These are phyloP conservation scores for Micoletzkya japonica DNA, from an alignment of 2,888 invertebrate species.

Conservation along the genomic window DNA sequence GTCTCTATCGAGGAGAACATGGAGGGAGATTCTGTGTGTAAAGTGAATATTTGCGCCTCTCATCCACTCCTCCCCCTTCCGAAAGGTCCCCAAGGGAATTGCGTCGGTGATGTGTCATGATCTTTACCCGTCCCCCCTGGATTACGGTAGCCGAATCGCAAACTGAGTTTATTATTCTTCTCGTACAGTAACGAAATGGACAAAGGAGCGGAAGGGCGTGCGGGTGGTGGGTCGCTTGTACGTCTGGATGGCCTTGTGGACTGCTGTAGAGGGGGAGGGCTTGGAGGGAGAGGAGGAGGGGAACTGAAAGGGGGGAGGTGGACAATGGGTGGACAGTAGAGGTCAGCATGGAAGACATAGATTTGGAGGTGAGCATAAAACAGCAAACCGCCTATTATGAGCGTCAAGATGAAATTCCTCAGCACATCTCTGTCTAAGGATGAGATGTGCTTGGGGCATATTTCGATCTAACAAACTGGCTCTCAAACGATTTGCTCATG, in stretches of 20 bases:
- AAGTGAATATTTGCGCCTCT: not conserved
- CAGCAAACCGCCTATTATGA: too few relatives aligned
- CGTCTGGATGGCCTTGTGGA: slow-evolving; percentile 24
- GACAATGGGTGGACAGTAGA: not conserved
- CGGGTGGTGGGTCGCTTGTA: slow-evolving; percentile 12
- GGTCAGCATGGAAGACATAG: too few relatives aligned
- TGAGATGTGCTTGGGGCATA: too few relatives aligned
- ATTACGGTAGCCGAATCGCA: not conserved
- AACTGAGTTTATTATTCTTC: too few relatives aligned
- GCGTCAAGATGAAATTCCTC: too few relatives aligned
- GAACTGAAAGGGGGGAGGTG: not conserved
- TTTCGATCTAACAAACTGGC: too few relatives aligned
- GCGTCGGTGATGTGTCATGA: slow-evolving; percentile 4
- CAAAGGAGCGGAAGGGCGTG: slow-evolving; percentile 1
- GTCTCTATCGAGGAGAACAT: slow-evolving; percentile 26
- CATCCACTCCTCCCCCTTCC: not conserved
- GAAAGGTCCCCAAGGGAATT: not conserved
- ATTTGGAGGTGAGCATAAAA: too few relatives aligned
- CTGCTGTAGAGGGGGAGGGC: too few relatives aligned
- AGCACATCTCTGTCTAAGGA: too few relatives aligned
- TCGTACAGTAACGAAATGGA: not conserved
- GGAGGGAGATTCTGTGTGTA: too few relatives aligned
- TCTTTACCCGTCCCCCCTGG: not conserved
- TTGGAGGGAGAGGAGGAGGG: not conserved
- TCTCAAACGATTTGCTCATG: too few relatives aligned